Evolutionary conservation across 2,113 vertebrate species (phyloP), one percentile per base, ranked within the genome.

Genomic region (Enhydra lutris): DNA sequence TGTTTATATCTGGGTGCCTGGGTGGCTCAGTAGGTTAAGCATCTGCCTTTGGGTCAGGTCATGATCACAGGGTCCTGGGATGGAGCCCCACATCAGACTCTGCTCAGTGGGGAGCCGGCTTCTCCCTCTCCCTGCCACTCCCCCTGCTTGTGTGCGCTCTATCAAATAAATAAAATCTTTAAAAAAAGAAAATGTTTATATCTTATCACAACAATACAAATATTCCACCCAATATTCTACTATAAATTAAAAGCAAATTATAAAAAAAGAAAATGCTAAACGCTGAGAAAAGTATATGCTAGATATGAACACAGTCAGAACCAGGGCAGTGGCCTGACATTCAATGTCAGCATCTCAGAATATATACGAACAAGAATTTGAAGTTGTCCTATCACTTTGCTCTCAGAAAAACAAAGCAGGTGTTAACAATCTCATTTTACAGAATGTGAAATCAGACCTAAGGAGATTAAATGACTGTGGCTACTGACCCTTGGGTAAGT

Each of bases 261-360:
- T 26, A 96, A 69, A 81, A 93, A 81, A 97, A 61, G 47, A 84
- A 69, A 92, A 97, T 63, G 80, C 42, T 93, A 94, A 11, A 24
- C 83, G 69, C 85, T 96, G 65, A 84, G 88, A 89, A 98, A 97
- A 94, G 91, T 55, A 82, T 59, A 65, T 78, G 59, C 31, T 96
- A 97, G 61, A 88, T 91, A 91, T 23, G 91, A 97, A 73, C 83
- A 96, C 26, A 55, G 13, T 71, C 59, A 6, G 15, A 81, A 65
- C 21, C 17, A 87, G 78, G 39, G 50, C 6, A 65, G 34, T 55
- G 50, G 45, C 31, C 87, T 85, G 39, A 63, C 0, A 29, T 85
- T 21, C 34, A 26, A 74, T 1, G 52, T 23, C 21, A 57, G n/a
- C 18, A 52, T 57, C 52, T 83, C 9, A 21, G 57, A 63, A 71